These are phyloP conservation scores for Phenganax stokvisi DNA, from an alignment of 92 coral and sea anemone genomes.

Conservation along the genomic window DNA sequence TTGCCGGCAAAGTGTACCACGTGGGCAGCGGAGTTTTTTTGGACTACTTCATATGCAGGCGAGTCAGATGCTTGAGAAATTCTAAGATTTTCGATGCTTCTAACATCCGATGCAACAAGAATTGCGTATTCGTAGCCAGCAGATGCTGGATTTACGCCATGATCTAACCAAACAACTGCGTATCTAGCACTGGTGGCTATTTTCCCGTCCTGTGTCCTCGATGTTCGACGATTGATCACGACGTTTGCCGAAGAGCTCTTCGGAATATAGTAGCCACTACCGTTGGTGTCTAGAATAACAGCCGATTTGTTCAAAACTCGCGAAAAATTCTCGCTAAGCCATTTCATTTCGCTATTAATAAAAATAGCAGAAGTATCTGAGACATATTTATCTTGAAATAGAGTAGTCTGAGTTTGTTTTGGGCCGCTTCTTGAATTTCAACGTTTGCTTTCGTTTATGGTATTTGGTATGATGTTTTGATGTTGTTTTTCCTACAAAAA, in stretches of 20 bases:
- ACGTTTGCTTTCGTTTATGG: conserved; percentile 12
- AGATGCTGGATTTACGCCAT: conserved; percentile 31
- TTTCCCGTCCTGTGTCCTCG: not conserved
- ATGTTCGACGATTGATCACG: not conserved
- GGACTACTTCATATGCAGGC: conserved; percentile 30
- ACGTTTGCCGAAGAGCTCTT: conserved; percentile 20
- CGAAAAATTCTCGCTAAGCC: not conserved
- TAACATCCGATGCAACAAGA: conserved; percentile 28
- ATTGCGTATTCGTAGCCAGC: conserved; percentile 44
- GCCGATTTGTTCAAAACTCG: conserved; percentile 7
- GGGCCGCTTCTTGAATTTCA: conserved; percentile 49
- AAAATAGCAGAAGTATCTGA: conserved; percentile 16
- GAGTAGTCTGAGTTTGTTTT: conserved; percentile 47
- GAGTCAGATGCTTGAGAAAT: conserved; percentile 20
- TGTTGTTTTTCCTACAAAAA: not conserved
- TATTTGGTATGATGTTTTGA: not conserved
- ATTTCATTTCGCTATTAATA: conserved; percentile 41
- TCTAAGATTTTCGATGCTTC: conserved; percentile 19
- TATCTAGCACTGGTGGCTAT: conserved; percentile 34
- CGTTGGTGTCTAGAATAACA: conserved; percentile 54
- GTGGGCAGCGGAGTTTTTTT: conserved; percentile 43
- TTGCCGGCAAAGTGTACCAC: conserved; percentile 26
- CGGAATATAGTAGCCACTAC: conserved; percentile 58
- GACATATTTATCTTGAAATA: conserved; percentile 57
- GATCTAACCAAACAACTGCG: conserved; percentile 59